Base-by-base conservation (phyloP, 2,113 vertebrate genomes). In the Labrus mixtus region DNA sequence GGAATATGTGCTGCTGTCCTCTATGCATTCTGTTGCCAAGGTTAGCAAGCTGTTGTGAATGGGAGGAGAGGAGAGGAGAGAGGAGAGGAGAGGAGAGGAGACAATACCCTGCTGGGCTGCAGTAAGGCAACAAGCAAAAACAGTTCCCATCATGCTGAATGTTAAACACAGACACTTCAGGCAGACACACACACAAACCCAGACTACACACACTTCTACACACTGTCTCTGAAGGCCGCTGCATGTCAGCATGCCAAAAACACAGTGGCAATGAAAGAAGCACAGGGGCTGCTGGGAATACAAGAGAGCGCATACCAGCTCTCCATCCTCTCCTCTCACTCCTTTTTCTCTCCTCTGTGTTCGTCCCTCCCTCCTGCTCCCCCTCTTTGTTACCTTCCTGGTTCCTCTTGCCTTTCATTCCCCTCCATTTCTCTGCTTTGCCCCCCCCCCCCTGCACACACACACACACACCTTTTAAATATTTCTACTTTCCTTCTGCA, bases 171-270 rank as follows among this genome's bases (percentile, higher is more conserved):
- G 39, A 74, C 60, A 60, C 70, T 53, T 41, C 29, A 77, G 54
- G 68, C 12, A 61, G 22, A 33, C 68, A 62, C 74, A 73, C 50
- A 61, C n/a, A 29, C 20, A 46, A 22, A 23, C 45, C 19, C 36
- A 12, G 19, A 10, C 37, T 29, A 43, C 37, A 41, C 46, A 66
- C 64, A 58, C 43, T 29, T 10, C 15, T 56, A 54, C 55, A 71
- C 45, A 55, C 65, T 33, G 60, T 74, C 80, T 87, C 83, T 84
- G 61, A 81, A 67, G 82, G 80, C 76, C 20, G 10, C 53, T 63
- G 67, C 63, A 45, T 85, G 84, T 84, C 85, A 82, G 73, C 82
- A 83, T 84, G 87, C 83, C 84, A 87, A 75, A 79, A 88, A 87
- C 74, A 86, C 74, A 41, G 80, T 67, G 74, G 84, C 84, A 79